phyloP scores from a whole-genome alignment of 2,797 vertebrate species.

The Hylomyscus alleni region DNA sequence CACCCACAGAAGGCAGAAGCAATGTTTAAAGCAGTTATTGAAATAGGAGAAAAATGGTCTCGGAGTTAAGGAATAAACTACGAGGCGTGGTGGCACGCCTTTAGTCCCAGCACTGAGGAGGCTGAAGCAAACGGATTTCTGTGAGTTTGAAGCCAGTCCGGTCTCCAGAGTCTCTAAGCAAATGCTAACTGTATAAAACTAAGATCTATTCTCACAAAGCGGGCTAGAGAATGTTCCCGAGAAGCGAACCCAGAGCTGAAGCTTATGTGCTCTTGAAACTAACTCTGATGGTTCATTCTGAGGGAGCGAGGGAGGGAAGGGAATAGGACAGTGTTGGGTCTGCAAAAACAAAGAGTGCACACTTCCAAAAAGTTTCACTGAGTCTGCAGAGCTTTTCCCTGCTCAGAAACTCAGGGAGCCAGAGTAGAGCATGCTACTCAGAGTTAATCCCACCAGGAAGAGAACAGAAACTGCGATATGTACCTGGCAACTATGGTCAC shows the following conservation, averaged over 20 bases:
- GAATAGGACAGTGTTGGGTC: background rate
- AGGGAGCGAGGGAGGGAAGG: background rate
- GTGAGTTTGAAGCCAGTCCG: background rate
- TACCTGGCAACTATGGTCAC: background rate
- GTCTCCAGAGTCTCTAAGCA: background rate
- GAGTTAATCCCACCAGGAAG: conserved; percentile 1
- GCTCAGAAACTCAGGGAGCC: background rate
- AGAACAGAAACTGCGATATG: background rate
- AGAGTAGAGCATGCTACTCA: background rate
- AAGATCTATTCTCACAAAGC: background rate
- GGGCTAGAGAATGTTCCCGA: background rate
- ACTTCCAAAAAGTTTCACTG: background rate
- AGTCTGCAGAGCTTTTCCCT: background rate
- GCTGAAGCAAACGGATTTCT: background rate
- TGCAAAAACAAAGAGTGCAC: background rate
- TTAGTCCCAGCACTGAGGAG: background rate
- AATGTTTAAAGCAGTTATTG: background rate
- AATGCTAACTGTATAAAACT: background rate
- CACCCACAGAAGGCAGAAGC: background rate
- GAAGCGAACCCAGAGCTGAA: background rate
- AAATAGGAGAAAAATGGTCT: background rate
- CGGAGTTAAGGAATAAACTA: background rate
- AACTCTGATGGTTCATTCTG: background rate
- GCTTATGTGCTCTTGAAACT: background rate
- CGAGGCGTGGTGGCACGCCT: background rate